phyloP scores from a whole-genome alignment of 1,140 invertebrate species.

The Ips nitidus region DNA sequence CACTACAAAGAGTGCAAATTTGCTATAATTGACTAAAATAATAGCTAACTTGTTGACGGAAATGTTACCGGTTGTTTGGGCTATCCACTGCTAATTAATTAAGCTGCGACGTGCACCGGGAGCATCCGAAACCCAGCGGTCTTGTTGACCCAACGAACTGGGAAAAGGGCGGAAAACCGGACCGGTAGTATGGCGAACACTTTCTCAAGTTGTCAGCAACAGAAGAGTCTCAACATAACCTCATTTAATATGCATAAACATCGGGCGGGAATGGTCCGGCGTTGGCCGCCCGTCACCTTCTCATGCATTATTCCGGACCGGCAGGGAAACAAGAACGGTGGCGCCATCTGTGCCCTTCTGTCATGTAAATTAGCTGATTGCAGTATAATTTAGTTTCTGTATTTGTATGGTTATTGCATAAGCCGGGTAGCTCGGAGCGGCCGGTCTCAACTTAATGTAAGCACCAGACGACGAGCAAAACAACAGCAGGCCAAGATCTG shows the following conservation, averaged over 20 bases:
- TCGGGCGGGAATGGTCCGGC: constrained; percentile 22
- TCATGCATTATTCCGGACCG: constrained; percentile 41
- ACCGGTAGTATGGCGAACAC: neutral
- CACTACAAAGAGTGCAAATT: no score
- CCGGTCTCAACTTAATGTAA: constrained; percentile 31
- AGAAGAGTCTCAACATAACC: constrained; percentile 31
- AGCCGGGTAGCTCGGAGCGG: constrained; percentile 20
- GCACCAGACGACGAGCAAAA: constrained; percentile 11
- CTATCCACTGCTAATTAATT: no score
- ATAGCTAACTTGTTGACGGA: no score
- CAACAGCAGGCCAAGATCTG: constrained; percentile 13
- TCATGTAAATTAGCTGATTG: constrained; percentile 45
- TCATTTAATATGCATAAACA: constrained; percentile 44
- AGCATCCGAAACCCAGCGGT: no score
- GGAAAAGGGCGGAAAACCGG: no score
- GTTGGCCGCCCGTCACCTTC: constrained; percentile 39
- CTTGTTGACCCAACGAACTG: no score
- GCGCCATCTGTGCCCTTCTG: constrained; percentile 41
- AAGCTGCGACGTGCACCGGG: no score
- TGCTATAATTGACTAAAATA: no score
- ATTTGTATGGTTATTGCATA: constrained; percentile 42
- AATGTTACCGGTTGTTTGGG: no score
- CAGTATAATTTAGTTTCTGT: constrained; percentile 44
- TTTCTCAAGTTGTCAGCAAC: constrained; percentile 33
- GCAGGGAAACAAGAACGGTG: constrained; percentile 34